Conservation (phyloP, 2,113 vertebrate species). For the Regulus satrapa region DNA sequence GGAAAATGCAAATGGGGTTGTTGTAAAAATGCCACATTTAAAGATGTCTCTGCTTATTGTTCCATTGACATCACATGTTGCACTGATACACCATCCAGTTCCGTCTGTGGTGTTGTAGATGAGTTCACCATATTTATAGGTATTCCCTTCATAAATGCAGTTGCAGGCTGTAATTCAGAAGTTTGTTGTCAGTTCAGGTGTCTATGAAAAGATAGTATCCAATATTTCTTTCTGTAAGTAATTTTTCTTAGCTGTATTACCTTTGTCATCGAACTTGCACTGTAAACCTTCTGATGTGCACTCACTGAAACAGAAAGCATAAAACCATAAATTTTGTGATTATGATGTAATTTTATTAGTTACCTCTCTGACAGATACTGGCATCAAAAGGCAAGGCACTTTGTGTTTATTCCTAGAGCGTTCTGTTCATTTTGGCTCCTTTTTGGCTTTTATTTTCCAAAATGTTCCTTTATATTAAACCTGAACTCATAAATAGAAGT, state of each 20-base stretch:
- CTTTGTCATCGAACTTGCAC: slow-evolving; percentile 49
- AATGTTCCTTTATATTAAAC: not conserved
- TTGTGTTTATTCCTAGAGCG: not conserved
- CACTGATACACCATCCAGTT: slow-evolving; percentile 73
- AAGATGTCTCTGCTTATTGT: slow-evolving; percentile 59
- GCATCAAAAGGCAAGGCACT: not conserved
- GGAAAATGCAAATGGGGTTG: not conserved
- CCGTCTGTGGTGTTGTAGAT: slow-evolving; percentile 78
- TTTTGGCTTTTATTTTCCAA: not conserved
- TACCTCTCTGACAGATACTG: not conserved
- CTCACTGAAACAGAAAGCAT: slow-evolving; percentile 40
- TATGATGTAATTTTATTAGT: not conserved
- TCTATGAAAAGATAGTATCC: not conserved
- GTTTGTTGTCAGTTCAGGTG: not conserved
- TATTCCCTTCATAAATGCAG: slow-evolving; percentile 70
- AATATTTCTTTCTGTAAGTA: not conserved
- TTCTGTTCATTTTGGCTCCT: not conserved
- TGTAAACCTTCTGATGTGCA: slow-evolving; percentile 60
- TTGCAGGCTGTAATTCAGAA: slow-evolving; percentile 62
- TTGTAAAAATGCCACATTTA: not conserved
- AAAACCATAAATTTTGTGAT: not conserved
- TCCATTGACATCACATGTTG: slow-evolving; percentile 63
- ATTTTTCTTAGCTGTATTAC: slow-evolving; percentile 48
- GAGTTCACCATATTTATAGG: slow-evolving; percentile 58
- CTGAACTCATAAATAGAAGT: not conserved